Percentiles rank a stretch among this genome's conserved stretches.
phyloP scores from a whole-genome alignment of 1,140 invertebrate genomes.

The Holcopasites calliopsidis region DNA sequence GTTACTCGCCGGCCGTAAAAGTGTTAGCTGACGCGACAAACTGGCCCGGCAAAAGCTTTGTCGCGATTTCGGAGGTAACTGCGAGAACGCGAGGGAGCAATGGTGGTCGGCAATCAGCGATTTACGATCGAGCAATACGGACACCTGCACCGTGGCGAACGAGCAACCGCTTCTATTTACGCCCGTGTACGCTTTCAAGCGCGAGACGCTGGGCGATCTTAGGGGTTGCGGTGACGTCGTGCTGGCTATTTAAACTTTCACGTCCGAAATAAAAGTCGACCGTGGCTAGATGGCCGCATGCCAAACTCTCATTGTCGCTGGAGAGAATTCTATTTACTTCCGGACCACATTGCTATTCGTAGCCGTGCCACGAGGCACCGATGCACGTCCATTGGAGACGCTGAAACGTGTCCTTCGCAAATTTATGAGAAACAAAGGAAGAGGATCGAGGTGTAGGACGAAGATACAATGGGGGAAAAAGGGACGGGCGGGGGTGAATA shows the following conservation, averaged over 20 bases:
- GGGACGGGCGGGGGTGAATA: slow-evolving; percentile 34
- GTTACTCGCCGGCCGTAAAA: background rate
- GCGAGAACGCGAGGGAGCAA: too few relatives aligned
- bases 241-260: slow-evolving; percentile 59
- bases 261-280: slow-evolving; percentile 58
- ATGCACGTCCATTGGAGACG: too few relatives aligned
- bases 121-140: slow-evolving; percentile 29
- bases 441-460: background rate
- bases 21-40: too few relatives aligned
- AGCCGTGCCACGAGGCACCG: background rate
- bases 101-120: slow-evolving; percentile 56
- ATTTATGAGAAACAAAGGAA: too few relatives aligned
- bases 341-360: slow-evolving; percentile 12
- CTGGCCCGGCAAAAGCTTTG: too few relatives aligned
- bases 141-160: slow-evolving; percentile 26
- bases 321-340: slow-evolving; percentile 59
- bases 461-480: slow-evolving; percentile 10
- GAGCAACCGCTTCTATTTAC: slow-evolving; percentile 45
- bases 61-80: background rate
- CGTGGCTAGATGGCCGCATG: slow-evolving; percentile 54
- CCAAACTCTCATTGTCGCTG: slow-evolving; percentile 59
- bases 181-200: slow-evolving; percentile 47
- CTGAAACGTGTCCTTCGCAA: too few relatives aligned
- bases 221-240: slow-evolving; percentile 12
- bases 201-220: slow-evolving; percentile 47